phyloP scores from a whole-genome alignment of 2,113 vertebrate species.

The Leptodactylus fuscus region DNA sequence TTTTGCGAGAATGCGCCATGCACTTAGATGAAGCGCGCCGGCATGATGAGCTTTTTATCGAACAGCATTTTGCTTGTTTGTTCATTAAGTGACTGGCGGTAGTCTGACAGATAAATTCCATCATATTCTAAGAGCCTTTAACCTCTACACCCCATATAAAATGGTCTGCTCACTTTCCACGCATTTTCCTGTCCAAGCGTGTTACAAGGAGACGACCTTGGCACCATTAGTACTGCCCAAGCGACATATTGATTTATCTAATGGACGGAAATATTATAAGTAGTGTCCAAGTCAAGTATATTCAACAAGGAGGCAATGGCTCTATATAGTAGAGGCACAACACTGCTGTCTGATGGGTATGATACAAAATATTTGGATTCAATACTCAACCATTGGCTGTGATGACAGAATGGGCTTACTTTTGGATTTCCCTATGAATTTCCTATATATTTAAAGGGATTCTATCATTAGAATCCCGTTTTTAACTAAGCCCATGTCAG shows the following conservation, averaged over 20 bases:
- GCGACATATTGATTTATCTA: not conserved
- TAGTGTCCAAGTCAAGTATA: not conserved
- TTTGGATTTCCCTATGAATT: too few species aligned
- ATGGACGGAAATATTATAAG: not conserved
- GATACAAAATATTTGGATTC: not conserved
- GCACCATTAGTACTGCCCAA: not conserved
- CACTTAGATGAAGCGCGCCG: not conserved
- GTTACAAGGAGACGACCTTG: not conserved
- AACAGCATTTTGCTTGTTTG: slow-evolving; percentile 27
- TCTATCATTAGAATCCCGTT: too few species aligned
- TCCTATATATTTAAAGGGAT: too few species aligned
- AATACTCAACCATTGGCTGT: not conserved
- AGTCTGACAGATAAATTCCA: slow-evolving; percentile 1
- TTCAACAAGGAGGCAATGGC: not conserved
- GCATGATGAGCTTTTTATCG: not conserved
- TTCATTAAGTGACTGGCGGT: not conserved
- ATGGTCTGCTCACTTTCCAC: not conserved
- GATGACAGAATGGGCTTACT: not conserved
- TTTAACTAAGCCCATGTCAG: too few species aligned
- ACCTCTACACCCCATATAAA: not conserved
- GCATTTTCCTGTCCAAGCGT: not conserved
- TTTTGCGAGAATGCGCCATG: not conserved
- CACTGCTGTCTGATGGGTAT: not conserved
- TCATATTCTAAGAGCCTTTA: not conserved
- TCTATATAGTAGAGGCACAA: not conserved